Base-by-base conservation (phyloP, 2,888 invertebrate genomes). In the Xestia sexstrigata region DNA sequence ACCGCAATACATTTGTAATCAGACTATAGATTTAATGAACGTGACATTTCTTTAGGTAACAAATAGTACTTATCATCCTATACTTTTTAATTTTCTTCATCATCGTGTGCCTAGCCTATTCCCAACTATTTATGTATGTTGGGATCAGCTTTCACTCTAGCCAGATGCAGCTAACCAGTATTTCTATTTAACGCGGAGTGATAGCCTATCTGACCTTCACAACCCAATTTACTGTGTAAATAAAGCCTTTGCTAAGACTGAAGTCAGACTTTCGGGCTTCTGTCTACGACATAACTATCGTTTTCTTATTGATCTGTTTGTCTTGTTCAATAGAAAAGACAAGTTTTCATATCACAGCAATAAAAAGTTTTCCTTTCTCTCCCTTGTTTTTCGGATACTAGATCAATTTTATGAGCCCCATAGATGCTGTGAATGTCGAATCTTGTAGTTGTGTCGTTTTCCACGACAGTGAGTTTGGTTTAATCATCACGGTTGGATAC, bases 291-390 rank as follows among this genome's bases (percentile, higher is more conserved):
- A 8, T 42, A 58, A 77, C 66, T 76, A 65, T 67, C 69, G 42
- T 78, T 75, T 60, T 66, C 47, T 86, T 84, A 87, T 87, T 74
- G 87, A 85, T 87, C 86, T 87, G 87, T 87, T 87, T 87, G 74
- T 85, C 81, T 79, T 79, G 42, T 39, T 77, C 66, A 66, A 69
- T 79, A 78, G 55, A 52, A 55, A 72, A 78, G 74, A 70, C 74
- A 78, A 82, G 76, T 87, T 87, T 74, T 78, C 74, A 75, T 74
- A 87, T 74, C 60, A 62, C 2, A 62, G 76, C 78, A 79, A 87
- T 78, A 88, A 77, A 87, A 87, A 87, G 69, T 87, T 87, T 78
- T 73, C 47, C 74, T n/a, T 30, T 74, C 60, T 49, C 75, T 81
- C 71, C 73, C 77, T 39, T 74, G 72, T 78, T 76, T 81, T 74